phyloP scores from a whole-genome alignment of 1,140 invertebrate species.

The Ceratoteleas bidentatus region DNA sequence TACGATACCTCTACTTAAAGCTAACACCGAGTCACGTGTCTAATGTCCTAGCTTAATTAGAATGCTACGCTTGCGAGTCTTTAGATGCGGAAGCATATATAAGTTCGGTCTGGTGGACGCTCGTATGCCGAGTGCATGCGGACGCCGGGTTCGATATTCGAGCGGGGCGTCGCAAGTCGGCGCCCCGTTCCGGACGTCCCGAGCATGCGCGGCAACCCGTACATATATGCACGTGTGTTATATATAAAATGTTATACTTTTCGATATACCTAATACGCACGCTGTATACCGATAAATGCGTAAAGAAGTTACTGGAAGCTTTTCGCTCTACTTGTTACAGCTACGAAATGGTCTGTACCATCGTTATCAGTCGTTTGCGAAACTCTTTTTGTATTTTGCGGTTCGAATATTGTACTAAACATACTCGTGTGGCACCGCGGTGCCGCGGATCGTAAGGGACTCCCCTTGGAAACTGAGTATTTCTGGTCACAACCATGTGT shows the following conservation, averaged over 20 bases:
- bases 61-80: slow-evolving; percentile 75
- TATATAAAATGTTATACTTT: slow-evolving; percentile 54
- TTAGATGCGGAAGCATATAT: slow-evolving; percentile 76
- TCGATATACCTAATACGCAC: slow-evolving; percentile 45
- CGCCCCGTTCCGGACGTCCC: slow-evolving; percentile 16
- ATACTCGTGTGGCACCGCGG: slow-evolving; percentile 9
- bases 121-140: slow-evolving; percentile 44
- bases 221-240: slow-evolving; percentile 12
- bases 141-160: slow-evolving; percentile 17
- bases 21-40: slow-evolving; percentile 74
- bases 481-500: slow-evolving; percentile 60
- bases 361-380: slow-evolving; percentile 34
- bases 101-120: slow-evolving; percentile 58
- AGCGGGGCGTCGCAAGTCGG: too few relatives aligned
- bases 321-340: slow-evolving; percentile 50
- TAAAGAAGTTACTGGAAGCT: slow-evolving; percentile 57
- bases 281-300: slow-evolving; percentile 46
- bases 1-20: slow-evolving; percentile 69
- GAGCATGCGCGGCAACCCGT: slow-evolving; percentile 17
- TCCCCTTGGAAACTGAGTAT: slow-evolving; percentile 45
- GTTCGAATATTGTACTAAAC: slow-evolving; percentile 45
- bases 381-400: slow-evolving; percentile 26
- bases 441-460: neutral
- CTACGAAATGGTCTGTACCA: slow-evolving; percentile 34
- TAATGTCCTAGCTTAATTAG: slow-evolving; percentile 73